Base-by-base conservation (phyloP, 1,140 invertebrate genomes). In the Dryas iulia region DNA sequence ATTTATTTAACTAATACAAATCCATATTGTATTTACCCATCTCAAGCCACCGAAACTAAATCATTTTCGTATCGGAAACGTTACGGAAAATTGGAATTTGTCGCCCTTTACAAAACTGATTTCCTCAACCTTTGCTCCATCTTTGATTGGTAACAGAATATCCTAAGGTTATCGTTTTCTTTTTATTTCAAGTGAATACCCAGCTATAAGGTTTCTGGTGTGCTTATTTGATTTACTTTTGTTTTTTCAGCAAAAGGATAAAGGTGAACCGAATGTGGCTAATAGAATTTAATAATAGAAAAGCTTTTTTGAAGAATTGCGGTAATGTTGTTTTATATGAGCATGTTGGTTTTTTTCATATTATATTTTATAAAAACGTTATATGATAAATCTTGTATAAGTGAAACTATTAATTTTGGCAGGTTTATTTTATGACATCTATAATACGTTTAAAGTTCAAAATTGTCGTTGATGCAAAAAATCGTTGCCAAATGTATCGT, bases 111-210 rank as follows among this genome's bases (percentile, higher is more conserved):
- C 54, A 62, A 61, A 69, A 73, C 65, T 74, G 65, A 74, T 74
- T 68, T 71, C 64, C 65, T 28, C 72, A 58, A 67, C 56, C 62
- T 71, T 68, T 65, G 54, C 65, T 26, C 57, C 33, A 65, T 68
- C 69, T 66, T 59, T 74, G 69, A 74, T 74, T 74, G 69, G 72
- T 71, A 64, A 74, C 69, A 57, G 58, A 62, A 74, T 74, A 71
- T 71, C 66, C 69, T 47, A 28, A 14, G 63, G 66, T 69, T 66
- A 74, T 71, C 72, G 30, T 61, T 65, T 63, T 63, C 57, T 68
- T 74, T 74, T 62, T 56, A 60, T 68, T 66, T 71, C 62, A 52
- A 71, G 59, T 52, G 67, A 67, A 74, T 71, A 56, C 18, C 25
- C 28, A 30, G 24, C 63, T 59, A 64, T 62, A 56, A 24, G 35